These are phyloP conservation scores for Anguilla rostrata DNA, from an alignment of 2,113 vertebrate genomes.

Conservation along the genomic window DNA sequence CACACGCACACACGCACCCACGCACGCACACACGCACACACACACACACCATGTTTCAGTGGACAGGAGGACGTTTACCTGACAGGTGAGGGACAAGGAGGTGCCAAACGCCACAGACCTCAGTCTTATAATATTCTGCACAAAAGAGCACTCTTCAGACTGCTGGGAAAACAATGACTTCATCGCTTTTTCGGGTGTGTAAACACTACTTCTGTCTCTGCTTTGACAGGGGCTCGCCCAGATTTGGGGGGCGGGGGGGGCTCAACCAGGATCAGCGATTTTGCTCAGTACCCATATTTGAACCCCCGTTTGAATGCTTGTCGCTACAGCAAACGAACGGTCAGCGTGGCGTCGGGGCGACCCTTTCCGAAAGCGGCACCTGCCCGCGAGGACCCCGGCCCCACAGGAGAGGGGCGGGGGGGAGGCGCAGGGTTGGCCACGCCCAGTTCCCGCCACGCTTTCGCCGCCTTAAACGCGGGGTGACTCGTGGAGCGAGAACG, in stretches of 20 bases:
- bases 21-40: too few species aligned
- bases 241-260: not conserved
- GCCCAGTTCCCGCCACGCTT: not conserved
- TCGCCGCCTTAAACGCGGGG: not conserved
- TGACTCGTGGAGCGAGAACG: not conserved
- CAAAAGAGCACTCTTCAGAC: not conserved
- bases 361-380: not conserved
- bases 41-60: not conserved
- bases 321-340: not conserved
- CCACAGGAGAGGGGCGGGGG: not conserved
- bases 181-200: not conserved
- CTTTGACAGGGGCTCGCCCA: not conserved
- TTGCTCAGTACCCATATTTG: constrained; percentile 19
- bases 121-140: not conserved
- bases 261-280: not conserved
- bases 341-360: not conserved
- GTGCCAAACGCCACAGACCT: not conserved
- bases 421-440: not conserved
- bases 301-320: constrained; percentile 27
- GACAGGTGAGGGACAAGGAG: not conserved
- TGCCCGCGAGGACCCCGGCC: not conserved
- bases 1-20: not conserved
- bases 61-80: not conserved
- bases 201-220: not conserved
- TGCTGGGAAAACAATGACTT: not conserved